Conservation (phyloP, 2,797 vertebrate genomes). For the Rhynchonycteris naso region DNA sequence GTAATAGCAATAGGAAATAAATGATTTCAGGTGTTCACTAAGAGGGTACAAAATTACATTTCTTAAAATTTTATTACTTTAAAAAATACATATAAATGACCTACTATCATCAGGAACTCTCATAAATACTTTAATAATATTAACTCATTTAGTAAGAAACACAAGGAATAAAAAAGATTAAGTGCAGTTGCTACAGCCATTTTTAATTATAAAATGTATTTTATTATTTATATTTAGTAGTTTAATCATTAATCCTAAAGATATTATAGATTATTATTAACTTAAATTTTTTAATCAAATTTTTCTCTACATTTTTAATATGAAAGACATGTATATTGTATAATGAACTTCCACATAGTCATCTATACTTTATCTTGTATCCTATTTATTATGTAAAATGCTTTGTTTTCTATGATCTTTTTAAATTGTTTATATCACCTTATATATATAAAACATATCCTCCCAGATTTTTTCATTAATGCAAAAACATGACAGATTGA, state of each 20-base stretch:
- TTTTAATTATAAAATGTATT: background rate
- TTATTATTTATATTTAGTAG: background rate
- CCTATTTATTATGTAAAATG: background rate
- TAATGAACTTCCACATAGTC: background rate
- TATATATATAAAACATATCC: background rate
- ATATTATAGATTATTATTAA: background rate
- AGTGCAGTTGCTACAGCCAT: background rate
- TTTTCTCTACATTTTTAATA: background rate
- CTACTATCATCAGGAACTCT: background rate
- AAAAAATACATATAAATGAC: background rate
- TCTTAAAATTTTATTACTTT: background rate
- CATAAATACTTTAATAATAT: background rate
- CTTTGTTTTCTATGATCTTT: background rate
- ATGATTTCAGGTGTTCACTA: background rate
- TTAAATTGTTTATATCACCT: fast-evolving
- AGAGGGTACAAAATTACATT: background rate
- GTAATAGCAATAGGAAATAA: background rate
- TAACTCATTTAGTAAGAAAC: background rate
- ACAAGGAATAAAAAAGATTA: background rate
- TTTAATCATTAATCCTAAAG: background rate
- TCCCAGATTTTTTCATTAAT: background rate
- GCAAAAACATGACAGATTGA: background rate
- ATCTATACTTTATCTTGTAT: background rate
- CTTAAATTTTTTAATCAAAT: background rate
- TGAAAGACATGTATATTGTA: background rate